Percentiles rank a stretch among this genome's conserved stretches.
Conservation (phyloP, 2,797 vertebrate species). For the Stomatorhinus walkeri region DNA sequence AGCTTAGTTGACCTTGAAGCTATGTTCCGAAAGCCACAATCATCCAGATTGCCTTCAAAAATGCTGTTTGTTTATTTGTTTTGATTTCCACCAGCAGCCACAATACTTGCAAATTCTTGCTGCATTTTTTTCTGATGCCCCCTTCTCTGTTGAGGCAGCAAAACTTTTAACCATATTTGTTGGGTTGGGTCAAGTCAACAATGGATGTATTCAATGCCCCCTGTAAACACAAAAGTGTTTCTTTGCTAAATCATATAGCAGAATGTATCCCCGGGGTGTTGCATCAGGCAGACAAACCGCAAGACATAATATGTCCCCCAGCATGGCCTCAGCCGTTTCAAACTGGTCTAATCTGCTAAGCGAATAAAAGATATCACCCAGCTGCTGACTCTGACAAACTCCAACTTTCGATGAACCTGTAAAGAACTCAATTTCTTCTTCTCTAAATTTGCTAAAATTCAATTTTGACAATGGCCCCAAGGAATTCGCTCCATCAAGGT, state of each 20-base stretch:
- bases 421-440: slow-evolving; percentile 9
- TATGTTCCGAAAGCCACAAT: neutral
- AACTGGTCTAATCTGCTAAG: neutral
- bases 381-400: neutral
- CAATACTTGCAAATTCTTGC: neutral
- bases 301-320: neutral
- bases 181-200: neutral
- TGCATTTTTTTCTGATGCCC: neutral
- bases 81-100: neutral
- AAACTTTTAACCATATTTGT: neutral
- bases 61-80: neutral
- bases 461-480: slow-evolving; percentile 11
- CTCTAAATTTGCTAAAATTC: slow-evolving; percentile 38
- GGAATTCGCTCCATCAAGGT: neutral
- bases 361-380: neutral
- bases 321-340: neutral
- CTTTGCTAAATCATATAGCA: neutral
- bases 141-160: neutral
- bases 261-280: neutral
- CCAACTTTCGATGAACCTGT: neutral
- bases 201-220: neutral
- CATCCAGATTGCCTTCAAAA: neutral
- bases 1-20: neutral
- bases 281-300: neutral
- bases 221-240: neutral